Conservation (phyloP, 2,797 vertebrate species). For the Remorina albescens region DNA sequence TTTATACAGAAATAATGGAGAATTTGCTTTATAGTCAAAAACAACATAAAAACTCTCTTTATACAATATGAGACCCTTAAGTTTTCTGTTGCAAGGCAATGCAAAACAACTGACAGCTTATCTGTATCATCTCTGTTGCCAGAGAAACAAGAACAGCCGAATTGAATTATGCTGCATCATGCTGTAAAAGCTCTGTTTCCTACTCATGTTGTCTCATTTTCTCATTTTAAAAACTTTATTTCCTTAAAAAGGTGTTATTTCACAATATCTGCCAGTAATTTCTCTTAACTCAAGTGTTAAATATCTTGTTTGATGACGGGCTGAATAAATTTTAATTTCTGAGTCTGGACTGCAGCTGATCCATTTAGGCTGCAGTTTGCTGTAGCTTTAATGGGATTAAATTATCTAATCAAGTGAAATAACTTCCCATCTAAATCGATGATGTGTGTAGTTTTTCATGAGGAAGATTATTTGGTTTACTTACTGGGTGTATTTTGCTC, state of each 20-base stretch:
- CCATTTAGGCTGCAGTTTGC: constrained; percentile 25
- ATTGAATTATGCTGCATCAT: constrained; percentile 25
- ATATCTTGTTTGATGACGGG: constrained; percentile 12
- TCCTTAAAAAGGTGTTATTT: background rate
- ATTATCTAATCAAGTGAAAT: constrained; percentile 64
- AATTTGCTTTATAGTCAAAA: too few species aligned
- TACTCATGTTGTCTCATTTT: constrained; percentile 5
- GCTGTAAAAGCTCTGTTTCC: background rate
- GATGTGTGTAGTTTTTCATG: constrained; percentile 52
- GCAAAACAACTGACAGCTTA: background rate
- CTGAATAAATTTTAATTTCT: constrained; percentile 4
- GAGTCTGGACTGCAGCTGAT: constrained; percentile 15
- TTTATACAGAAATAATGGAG: too few species aligned
- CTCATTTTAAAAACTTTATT: background rate
- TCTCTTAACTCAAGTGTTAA: background rate
- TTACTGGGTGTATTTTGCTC: constrained; percentile 8
- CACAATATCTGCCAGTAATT: background rate
- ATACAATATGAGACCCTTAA: background rate
- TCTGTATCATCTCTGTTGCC: constrained; percentile 14
- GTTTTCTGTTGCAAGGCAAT: background rate
- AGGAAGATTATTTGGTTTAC: constrained; percentile 40
- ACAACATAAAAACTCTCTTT: too few species aligned
- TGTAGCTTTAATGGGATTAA: constrained; percentile 72
- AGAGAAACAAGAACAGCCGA: constrained; percentile 33
- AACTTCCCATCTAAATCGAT: constrained; percentile 46